Percentiles rank a stretch among this genome's conserved stretches.
These are phyloP conservation scores for Tangara arthus DNA, from an alignment of 2,797 vertebrate genomes.

Conservation along the genomic window DNA sequence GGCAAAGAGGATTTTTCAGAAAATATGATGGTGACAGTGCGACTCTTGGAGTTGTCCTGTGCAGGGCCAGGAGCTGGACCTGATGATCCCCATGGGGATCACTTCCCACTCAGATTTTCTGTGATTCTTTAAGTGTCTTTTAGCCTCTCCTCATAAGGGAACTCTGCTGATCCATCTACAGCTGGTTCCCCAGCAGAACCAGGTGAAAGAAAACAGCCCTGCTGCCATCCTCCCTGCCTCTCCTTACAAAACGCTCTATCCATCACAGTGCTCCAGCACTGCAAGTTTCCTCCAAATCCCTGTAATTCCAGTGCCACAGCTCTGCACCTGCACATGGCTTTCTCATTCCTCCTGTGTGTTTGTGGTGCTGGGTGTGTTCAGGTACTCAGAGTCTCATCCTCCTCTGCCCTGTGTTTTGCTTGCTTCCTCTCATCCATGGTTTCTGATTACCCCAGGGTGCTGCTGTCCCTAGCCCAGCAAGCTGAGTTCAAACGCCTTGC, in stretches of 20 bases:
- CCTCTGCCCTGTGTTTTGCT: not conserved
- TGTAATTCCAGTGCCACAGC: not conserved
- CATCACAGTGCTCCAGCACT: not conserved
- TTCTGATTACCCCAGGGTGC: not conserved
- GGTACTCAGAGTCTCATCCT: not conserved
- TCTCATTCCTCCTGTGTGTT: not conserved
- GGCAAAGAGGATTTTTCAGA: not conserved
- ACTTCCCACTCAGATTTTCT: not conserved
- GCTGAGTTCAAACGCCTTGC: not conserved
- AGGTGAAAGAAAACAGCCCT: not conserved
- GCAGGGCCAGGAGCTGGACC: not conserved
- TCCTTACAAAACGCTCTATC: not conserved
- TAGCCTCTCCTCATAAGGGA: not conserved
- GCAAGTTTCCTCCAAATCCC: not conserved
- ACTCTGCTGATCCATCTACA: not conserved
- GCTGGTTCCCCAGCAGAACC: not conserved
- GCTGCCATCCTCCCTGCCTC: not conserved
- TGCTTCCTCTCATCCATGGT: not conserved
- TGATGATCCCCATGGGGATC: rapidly evolving
- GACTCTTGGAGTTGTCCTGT: not conserved
- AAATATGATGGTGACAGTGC: not conserved
- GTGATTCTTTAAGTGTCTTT: not conserved
- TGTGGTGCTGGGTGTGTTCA: not conserved
- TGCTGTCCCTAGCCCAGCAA: not conserved
- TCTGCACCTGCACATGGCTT: not conserved